These are phyloP conservation scores for Drosophila fungiperda DNA, from an alignment of 2,888 invertebrate species.

Conservation along the genomic window DNA sequence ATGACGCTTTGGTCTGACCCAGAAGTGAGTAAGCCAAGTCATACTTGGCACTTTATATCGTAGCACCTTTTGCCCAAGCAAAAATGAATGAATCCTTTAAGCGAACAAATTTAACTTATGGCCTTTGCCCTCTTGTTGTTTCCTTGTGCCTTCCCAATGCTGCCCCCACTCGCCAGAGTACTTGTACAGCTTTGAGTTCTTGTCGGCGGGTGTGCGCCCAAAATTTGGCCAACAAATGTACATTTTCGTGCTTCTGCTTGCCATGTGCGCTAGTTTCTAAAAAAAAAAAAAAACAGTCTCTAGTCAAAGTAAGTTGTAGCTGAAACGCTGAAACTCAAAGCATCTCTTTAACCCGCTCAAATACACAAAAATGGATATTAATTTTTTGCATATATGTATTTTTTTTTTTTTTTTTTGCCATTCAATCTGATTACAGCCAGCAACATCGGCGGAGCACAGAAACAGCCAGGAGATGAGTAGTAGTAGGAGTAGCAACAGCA, in stretches of 20 bases:
- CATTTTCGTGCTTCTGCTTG: constrained; percentile 68
- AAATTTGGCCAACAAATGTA: constrained; percentile 68
- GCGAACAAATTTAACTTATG: constrained; percentile 37
- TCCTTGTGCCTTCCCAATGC: constrained; percentile 31
- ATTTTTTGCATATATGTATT: constrained; percentile 5
- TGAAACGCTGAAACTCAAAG: constrained; percentile 1
- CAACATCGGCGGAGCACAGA: constrained; percentile 13
- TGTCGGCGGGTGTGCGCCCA: constrained; percentile 68
- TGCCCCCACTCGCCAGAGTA: constrained; percentile 60
- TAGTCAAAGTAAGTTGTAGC: constrained; percentile 68
- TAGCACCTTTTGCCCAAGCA: constrained; percentile 3
- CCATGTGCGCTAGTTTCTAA: constrained; percentile 69
- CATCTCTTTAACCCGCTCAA: neutral
- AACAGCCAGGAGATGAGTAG: constrained; percentile 20
- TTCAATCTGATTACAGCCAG: constrained; percentile 41
- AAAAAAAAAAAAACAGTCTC: constrained; percentile 37
- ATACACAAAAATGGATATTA: constrained; percentile 33
- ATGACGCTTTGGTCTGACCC: constrained; percentile 84
- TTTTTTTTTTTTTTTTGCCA: neutral
- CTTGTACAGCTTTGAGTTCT: constrained; percentile 69
- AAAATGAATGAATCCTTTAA: constrained; percentile 5
- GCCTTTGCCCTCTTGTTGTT: constrained; percentile 41
- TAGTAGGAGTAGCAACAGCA: constrained; percentile 48
- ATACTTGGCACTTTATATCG: neutral
- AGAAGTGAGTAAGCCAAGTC: constrained; percentile 77